Evolutionary conservation across 2,888 invertebrate genomes (phyloP), one percentile per base, ranked within the genome.

Genomic region (Hydraecia micacea): DNA sequence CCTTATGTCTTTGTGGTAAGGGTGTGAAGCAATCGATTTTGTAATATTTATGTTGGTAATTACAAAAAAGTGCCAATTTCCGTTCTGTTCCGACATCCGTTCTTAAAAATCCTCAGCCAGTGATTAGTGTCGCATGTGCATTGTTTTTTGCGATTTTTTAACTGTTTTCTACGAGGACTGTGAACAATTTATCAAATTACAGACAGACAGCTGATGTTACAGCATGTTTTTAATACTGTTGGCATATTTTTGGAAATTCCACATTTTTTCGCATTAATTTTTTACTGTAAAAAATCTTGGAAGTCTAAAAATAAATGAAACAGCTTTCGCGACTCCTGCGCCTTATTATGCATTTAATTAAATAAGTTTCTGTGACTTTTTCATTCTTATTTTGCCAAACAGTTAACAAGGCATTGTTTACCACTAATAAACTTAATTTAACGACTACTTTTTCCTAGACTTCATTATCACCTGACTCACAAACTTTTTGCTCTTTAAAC

Each of bases 21-120:
- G 68, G 28, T 42, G 60, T 39, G 25, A 62, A 15, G 21, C n/a
- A 62, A 69, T 77, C 67, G 39, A 77, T 75, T 72, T 74, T 62
- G 62, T 74, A 69, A 75, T 62, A 79, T 58, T 69, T 77, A 71
- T 69, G 80, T 90, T 90, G 86, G 87, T 85, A 73, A 84, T 78
- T 87, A 89, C 90, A 96, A 96, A 96, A 96, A 96, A 94, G 93
- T 94, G 96, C 96, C 96, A 96, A 96, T 97, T 95, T 97, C 96
- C 96, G 96, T 92, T 95, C 91, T 88, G 92, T 94, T 94, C 90
- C 86, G 89, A 93, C 95, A 96, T 96, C 96, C 96, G 96, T 95
- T 94, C 91, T 92, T 94, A 94, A 96, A 96, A 96, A 95, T 96
- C 96, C 91, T 94, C 94, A 93, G 92, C 89, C 90, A 91, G 91